These are phyloP conservation scores for Sinelater perroti DNA, from an alignment of 2,888 invertebrate genomes.

Conservation along the genomic window DNA sequence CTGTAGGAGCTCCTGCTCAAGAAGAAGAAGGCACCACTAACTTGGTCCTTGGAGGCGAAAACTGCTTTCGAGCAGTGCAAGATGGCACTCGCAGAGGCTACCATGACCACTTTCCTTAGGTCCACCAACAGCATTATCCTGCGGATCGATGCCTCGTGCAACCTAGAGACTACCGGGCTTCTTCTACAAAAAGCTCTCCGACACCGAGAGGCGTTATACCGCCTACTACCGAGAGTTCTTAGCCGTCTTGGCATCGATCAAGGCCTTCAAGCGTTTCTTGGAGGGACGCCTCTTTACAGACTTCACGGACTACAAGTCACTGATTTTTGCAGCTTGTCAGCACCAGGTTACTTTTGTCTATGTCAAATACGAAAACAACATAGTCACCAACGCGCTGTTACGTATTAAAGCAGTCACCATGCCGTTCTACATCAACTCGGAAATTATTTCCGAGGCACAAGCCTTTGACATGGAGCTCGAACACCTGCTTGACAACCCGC, in stretches of 20 bases:
- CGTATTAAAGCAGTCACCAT: neutral
- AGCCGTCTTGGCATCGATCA: slow-evolving; percentile 30
- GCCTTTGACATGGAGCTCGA: too few relatives aligned
- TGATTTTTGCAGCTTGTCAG: neutral
- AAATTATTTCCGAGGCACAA: too few relatives aligned
- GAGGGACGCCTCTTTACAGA: neutral
- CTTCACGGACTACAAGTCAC: slow-evolving; percentile 5
- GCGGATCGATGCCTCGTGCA: neutral
- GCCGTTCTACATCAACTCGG: neutral
- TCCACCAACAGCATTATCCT: too few relatives aligned
- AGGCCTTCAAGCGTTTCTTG: slow-evolving; percentile 30
- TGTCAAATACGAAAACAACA: neutral
- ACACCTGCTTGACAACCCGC: too few relatives aligned
- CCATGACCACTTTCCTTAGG: neutral
- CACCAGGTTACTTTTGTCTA: neutral
- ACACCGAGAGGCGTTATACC: neutral
- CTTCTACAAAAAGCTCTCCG: neutral
- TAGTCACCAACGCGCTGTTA: neutral
- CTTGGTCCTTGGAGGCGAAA: neutral
- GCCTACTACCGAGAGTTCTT: slow-evolving; percentile 23
- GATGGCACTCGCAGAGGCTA: neutral
- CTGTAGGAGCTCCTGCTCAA: too few relatives aligned
- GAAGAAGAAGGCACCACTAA: too few relatives aligned
- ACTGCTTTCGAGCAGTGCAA: neutral
- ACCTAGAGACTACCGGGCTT: neutral